A percentile compares a stretch with the other conserved stretches of the same genome.
phyloP scores from a whole-genome alignment of 2,113 vertebrate species.

The Ammodytes dubius region DNA sequence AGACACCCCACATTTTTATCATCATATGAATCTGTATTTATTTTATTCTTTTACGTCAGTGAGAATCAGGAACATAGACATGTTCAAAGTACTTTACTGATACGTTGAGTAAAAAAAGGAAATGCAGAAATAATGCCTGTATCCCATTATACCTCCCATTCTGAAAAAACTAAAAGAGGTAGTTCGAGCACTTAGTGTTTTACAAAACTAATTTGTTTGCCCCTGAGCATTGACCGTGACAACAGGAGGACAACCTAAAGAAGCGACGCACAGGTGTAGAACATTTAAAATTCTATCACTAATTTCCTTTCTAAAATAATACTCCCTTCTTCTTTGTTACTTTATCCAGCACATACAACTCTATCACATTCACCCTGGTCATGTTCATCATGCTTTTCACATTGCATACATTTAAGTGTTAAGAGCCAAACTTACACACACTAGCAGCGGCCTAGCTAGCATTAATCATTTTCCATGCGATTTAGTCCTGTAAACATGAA shows the following conservation, averaged over 20 bases:
- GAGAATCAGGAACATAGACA: not conserved
- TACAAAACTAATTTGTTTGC: conserved; percentile 37
- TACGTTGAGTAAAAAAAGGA: conserved; percentile 23
- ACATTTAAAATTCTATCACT: not conserved
- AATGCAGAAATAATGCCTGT: not conserved
- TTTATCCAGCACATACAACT: not conserved
- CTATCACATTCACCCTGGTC: conserved; percentile 8
- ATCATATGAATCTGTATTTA: conserved; percentile 1
- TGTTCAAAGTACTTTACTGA: conserved; percentile 31
- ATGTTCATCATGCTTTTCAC: conserved; percentile 18
- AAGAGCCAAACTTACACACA: not conserved
- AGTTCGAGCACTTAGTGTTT: conserved; percentile 40
- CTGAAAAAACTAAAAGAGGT: conserved; percentile 43
- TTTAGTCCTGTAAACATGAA: not conserved
- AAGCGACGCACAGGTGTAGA: conserved; percentile 20
- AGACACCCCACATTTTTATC: not conserved
- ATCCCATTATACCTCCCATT: not conserved
- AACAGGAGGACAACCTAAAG: not conserved
- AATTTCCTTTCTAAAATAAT: not conserved
- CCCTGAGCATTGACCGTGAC: conserved; percentile 26
- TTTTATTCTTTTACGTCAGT: not conserved
- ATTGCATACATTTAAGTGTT: conserved; percentile 12
- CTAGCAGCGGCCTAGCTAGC: not conserved
- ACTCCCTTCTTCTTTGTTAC: conserved; percentile 2
- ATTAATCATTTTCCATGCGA: not conserved